These are phyloP conservation scores for Caenorhabditis afra DNA, from an alignment of 2,888 invertebrate genomes.

Conservation along the genomic window DNA sequence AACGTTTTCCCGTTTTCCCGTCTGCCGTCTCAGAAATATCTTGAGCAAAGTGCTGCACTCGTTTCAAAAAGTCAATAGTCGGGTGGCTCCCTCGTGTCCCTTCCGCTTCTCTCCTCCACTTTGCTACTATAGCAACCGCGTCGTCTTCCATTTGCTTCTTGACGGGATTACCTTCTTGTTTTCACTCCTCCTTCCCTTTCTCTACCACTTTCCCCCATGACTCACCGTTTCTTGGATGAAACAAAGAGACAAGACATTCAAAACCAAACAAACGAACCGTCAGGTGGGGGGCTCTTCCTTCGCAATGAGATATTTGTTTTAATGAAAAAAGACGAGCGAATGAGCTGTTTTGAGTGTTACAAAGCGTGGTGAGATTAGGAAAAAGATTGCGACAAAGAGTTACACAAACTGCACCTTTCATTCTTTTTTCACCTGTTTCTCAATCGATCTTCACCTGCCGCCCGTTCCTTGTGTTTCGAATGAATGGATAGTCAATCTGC, in stretches of 20 bases:
- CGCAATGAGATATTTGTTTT: slow-evolving; percentile 38
- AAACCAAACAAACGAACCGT: slow-evolving; percentile 43
- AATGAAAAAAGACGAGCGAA: slow-evolving; percentile 34
- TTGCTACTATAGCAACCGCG: slow-evolving; percentile 60
- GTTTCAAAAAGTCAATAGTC: slow-evolving; percentile 50
- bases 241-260: slow-evolving; percentile 17
- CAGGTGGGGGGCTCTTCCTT: not conserved
- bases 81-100: slow-evolving; percentile 17
- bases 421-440: slow-evolving; percentile 18
- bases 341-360: slow-evolving; percentile 41
- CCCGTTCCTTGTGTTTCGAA: not conserved
- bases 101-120: slow-evolving; percentile 10
- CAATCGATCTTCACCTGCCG: slow-evolving; percentile 9
- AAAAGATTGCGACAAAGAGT: slow-evolving; percentile 24
- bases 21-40: slow-evolving; percentile 29
- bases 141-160: slow-evolving; percentile 30
- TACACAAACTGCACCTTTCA: slow-evolving; percentile 30
- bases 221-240: slow-evolving; percentile 6
- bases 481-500: too few relatives aligned
- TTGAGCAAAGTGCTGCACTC: slow-evolving; percentile 2
- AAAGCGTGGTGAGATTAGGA: slow-evolving; percentile 8
- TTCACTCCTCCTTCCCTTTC: slow-evolving; percentile 3
- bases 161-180: slow-evolving; percentile 25
- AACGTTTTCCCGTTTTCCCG: not conserved
- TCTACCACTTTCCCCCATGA: slow-evolving; percentile 7